phyloP scores from a whole-genome alignment of 2,797 vertebrate genomes.

The Bradypus variegatus region DNA sequence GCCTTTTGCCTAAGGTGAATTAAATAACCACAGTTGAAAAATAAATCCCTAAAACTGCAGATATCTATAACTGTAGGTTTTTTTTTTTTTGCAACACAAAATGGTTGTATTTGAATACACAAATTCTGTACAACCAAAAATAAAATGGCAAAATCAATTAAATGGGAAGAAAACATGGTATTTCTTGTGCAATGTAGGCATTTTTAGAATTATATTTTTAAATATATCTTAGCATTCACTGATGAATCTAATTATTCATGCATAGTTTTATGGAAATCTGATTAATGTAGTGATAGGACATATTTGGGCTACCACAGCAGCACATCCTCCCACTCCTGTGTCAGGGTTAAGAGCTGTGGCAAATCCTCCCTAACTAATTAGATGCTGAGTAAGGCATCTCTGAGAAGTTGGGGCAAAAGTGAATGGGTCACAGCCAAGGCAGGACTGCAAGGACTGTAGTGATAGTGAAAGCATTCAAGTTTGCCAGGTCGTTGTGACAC shows the following conservation, averaged over 20 bases:
- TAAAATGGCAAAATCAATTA: no score
- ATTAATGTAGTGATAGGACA: slow-evolving; percentile 77
- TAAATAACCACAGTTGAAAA: slow-evolving; percentile 47
- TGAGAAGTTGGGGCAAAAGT: slow-evolving; percentile 77
- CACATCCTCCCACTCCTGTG: slow-evolving; percentile 76
- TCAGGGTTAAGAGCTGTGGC: slow-evolving; percentile 75
- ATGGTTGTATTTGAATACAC: no score
- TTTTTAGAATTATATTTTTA: slow-evolving; percentile 53
- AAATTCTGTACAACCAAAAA: no score
- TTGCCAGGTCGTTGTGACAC: slow-evolving; percentile 82
- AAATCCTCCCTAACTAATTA: slow-evolving; percentile 79
- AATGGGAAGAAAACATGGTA: no score
- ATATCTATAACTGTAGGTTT: slow-evolving; percentile 37
- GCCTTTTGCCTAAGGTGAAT: slow-evolving; percentile 42
- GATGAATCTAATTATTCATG: slow-evolving; percentile 58
- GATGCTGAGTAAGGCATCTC: slow-evolving; percentile 81
- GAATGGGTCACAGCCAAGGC: slow-evolving; percentile 76
- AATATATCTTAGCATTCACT: slow-evolving; percentile 53
- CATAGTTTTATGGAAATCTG: slow-evolving; percentile 67
- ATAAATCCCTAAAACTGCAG: slow-evolving; percentile 44
- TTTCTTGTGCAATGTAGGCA: background rate
- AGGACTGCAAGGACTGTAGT: slow-evolving; percentile 73
- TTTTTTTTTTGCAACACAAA: no score
- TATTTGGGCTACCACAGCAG: slow-evolving; percentile 77
- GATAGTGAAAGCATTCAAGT: slow-evolving; percentile 75